A percentile compares a stretch with the other conserved stretches of the same genome.
Conservation (phyloP, 2,888 invertebrate species). For the Sericinus montela region DNA sequence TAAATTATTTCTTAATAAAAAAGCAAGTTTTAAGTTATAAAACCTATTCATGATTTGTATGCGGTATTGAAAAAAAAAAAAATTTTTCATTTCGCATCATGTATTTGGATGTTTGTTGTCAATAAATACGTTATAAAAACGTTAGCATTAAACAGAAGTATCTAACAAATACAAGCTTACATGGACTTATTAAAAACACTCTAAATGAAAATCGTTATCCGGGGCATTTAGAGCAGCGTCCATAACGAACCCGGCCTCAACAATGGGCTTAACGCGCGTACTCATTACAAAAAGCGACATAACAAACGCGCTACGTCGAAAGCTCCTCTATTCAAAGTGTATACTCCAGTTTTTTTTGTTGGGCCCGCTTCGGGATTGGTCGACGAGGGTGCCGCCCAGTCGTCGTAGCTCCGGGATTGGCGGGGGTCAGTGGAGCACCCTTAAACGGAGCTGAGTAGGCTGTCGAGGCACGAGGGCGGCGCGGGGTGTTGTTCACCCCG, state of each 20-base stretch:
- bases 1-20: background rate
- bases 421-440: conserved; percentile 66
- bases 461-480: conserved; percentile 73
- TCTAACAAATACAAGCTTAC: conserved; percentile 59
- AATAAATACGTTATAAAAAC: conserved; percentile 21
- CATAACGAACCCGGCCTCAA: conserved; percentile 75
- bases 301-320: conserved; percentile 76
- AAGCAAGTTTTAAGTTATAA: too few relatives aligned
- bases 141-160: conserved; percentile 39
- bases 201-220: conserved; percentile 77
- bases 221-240: conserved; percentile 71
- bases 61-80: too few relatives aligned
- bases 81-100: too few relatives aligned
- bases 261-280: conserved; percentile 78
- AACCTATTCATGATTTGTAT: too few relatives aligned
- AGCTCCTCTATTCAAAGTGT: conserved; percentile 77
- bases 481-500: conserved; percentile 77
- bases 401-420: conserved; percentile 54
- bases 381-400: conserved; percentile 59
- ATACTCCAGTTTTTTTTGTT: conserved; percentile 74
- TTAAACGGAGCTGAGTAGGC: conserved; percentile 70
- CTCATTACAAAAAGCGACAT: conserved; percentile 79
- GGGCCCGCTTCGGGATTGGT: conserved; percentile 70
- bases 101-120: too few relatives aligned
- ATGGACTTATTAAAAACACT: conserved; percentile 75